Conservation (phyloP, 2,113 vertebrate species). For the Oriolus oriolus region DNA sequence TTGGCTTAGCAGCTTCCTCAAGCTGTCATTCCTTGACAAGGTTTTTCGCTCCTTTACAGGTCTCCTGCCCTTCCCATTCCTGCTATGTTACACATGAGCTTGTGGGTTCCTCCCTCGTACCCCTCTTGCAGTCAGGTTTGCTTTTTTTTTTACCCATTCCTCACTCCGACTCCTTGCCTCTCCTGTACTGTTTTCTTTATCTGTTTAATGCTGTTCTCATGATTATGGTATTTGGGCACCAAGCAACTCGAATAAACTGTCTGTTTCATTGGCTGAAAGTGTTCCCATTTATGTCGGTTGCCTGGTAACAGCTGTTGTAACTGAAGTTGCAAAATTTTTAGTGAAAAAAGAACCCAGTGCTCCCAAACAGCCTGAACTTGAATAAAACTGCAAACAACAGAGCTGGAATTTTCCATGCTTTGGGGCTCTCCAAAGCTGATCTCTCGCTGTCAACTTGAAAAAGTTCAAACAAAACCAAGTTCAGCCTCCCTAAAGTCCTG, state of each 20-base stretch:
- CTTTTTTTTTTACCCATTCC: neutral
- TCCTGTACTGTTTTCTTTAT: neutral
- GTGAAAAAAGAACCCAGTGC: neutral
- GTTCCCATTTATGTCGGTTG: conserved; percentile 16
- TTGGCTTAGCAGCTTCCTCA: neutral
- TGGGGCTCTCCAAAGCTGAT: neutral
- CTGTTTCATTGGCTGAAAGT: neutral
- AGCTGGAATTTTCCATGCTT: conserved; percentile 34
- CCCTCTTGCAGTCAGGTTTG: neutral
- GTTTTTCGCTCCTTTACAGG: neutral
- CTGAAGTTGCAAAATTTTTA: conserved; percentile 45
- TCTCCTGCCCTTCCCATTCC: neutral
- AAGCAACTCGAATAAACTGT: conserved; percentile 21
- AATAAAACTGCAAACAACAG: neutral
- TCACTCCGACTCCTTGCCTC: neutral
- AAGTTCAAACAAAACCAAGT: neutral
- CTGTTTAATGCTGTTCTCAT: conserved; percentile 6
- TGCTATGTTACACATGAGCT: rapidly evolving
- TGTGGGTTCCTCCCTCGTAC: neutral
- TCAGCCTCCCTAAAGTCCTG: neutral
- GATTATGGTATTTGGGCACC: conserved; percentile 26
- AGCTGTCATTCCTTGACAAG: neutral
- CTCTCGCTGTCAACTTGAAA: neutral
- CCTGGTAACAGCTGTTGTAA: conserved; percentile 40
- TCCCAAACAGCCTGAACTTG: neutral